phyloP scores from a whole-genome alignment of 2,888 invertebrate genomes.

The Chrysomela aeneicollis region DNA sequence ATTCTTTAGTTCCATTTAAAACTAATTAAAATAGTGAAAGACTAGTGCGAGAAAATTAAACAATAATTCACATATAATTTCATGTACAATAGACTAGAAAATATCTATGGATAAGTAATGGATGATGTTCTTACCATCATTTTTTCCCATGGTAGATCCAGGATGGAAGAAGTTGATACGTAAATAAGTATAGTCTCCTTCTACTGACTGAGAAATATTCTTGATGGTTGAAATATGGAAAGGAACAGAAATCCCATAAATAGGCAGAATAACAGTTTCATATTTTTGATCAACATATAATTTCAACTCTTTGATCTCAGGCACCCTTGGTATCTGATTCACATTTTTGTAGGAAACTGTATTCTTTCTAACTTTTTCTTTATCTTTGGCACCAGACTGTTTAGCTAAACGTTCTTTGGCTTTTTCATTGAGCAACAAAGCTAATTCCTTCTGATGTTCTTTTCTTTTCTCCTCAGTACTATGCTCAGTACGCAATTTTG shows the following conservation, averaged over 20 bases:
- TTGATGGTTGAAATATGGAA: constrained; percentile 99
- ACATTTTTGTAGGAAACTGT: constrained; percentile 94
- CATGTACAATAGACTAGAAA: too few relatives aligned
- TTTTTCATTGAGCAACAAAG: constrained; percentile 87
- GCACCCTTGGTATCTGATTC: constrained; percentile 91
- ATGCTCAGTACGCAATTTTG: constrained; percentile 91
- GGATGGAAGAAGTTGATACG: constrained; percentile 99
- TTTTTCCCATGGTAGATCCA: constrained; percentile 93
- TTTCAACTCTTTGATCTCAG: constrained; percentile 92
- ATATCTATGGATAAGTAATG: too few relatives aligned
- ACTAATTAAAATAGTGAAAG: too few relatives aligned
- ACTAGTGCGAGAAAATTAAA: too few relatives aligned
- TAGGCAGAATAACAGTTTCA: constrained; percentile 97
- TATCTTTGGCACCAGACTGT: constrained; percentile 84
- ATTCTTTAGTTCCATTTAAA: too few relatives aligned
- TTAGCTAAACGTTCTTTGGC: constrained; percentile 92
- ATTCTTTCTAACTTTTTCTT: constrained; percentile 90
- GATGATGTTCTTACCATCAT: too few relatives aligned
- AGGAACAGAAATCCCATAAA: constrained; percentile 95
- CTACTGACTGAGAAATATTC: constrained; percentile 97
- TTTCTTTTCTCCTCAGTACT: constrained; percentile 97
- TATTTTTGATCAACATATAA: constrained; percentile 96
- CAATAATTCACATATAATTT: too few relatives aligned
- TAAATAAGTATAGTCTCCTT: constrained; percentile 98
- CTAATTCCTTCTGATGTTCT: constrained; percentile 95